Evolutionary conservation across 2,113 vertebrate species (phyloP).

Genomic region (Cyphomyrus plagiostoma): DNA sequence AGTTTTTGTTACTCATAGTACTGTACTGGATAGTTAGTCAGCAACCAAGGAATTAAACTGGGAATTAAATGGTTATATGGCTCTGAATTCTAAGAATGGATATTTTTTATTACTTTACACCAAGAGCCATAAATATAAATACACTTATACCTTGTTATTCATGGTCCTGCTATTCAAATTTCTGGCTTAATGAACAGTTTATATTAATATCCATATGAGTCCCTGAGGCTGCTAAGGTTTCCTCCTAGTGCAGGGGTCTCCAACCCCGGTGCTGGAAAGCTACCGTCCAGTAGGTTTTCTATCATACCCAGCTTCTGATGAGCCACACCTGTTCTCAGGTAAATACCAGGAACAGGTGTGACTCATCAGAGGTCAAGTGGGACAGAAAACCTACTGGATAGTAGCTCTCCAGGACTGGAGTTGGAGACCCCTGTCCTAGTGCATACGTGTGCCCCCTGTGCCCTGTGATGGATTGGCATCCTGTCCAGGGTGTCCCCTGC

Average conservation of each 20-base stretch:
- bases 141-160: neutral
- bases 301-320: no score
- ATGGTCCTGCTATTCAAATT: neutral
- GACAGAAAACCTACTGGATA: no score
- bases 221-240: neutral
- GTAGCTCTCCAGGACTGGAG: no score
- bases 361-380: no score
- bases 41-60: neutral
- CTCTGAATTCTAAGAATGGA: neutral
- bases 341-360: no score
- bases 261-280: no score
- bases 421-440: neutral
- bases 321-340: no score
- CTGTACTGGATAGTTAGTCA: neutral
- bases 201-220: neutral
- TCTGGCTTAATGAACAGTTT: neutral
- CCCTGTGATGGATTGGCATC: no score
- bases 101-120: neutral
- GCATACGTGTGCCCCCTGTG: neutral
- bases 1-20: neutral
- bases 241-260: neutral
- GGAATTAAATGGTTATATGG: neutral
- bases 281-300: no score
- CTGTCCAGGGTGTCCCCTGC: no score
- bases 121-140: neutral